Evolutionary conservation across 92 coral and sea anemone species (phyloP), one percentile per base, ranked within the genome.

Genomic region (Porites evermanni): DNA sequence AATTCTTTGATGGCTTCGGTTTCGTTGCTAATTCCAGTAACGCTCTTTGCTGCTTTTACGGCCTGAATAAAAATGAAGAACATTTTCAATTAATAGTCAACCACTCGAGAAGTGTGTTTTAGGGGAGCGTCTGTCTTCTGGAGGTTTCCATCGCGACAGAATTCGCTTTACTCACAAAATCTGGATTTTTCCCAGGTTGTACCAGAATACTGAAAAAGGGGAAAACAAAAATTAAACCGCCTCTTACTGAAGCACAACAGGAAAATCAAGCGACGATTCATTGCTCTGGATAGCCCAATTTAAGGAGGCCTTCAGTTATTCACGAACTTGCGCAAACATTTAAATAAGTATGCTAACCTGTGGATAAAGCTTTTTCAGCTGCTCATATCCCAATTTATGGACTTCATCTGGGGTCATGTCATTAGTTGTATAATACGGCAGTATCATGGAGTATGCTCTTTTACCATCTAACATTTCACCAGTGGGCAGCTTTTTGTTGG

Each of bases 381-480:
- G 95, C 29, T 91, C 72, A 82, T 84, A 52, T 14, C 99, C 99
- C 63, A 95, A 64, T 1, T 88, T 10, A 77, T 97, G 86, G 9
- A 97, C 96, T 5, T 90, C 73, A 50, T 90, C 89, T 18, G 99
- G 92, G 11, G 94, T 91, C 89, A 97, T 89, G 70, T 86, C 71
- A 60, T 92, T 97, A 50, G 99, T 97, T 21, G 99, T 97, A 51
- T 91, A 97, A 70, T 95, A 97, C 1, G 99, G 91, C 93, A 97
- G 53, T 7, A 93, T 93, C 88, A 79, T 87, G 38, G 84, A 93
- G 70, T 97, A 97, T 0, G 97, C 80, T 77, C 81, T 90, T 52
- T 47, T 88, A 47, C 98, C 98, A 51, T 85, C 85, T 60, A 97
- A 69, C 50, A 52, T 74, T 78, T 75, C 91, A 5, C 94, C 97